Evolutionary conservation across 2,113 vertebrate species (phyloP), one percentile per base, ranked within the genome.

Genomic region (Hemicordylus capensis): DNA sequence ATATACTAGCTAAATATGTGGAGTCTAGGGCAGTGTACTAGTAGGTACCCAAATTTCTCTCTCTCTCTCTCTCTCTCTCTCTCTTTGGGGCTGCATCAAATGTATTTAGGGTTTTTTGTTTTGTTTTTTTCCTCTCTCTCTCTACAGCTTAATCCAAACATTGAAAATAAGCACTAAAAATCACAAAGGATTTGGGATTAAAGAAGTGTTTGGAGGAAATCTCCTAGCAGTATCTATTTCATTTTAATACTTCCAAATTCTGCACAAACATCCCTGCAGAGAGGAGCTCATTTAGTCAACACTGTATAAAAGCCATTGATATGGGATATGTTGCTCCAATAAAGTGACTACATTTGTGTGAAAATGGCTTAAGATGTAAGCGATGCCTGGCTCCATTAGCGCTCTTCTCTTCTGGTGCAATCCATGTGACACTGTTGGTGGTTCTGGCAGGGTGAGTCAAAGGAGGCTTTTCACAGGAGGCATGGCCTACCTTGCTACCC

Each of bases 201-300:
- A 66, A 63, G 0, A 48, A n/a, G 19, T 0, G 34, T n/a, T 37
- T 22, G 19, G 26, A 9, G 1, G 1, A 0, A 0, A 59, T 82
- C 58, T 42, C 81, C n/a, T 46, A 74, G 42, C 77, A 5, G 46
- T 74, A 22, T 26, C 69, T 59, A 10, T 3, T 59, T 87, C 77
- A 48, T 78, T 83, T 39, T 2, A 76, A 1, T 44, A 58, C 19
- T 31, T 78, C 76, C 54, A 51, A 84, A 66, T 66, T 44, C 28
- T 46, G n/a, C 17, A 44, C 4, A 89, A 81, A 14, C 4, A 84
- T 31, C 70, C 14, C 28, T 54, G 51, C 1, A 61, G 54, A 91
- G 4, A 76, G 26, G 42, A 58, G 12, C 0, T 4, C 2, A 70
- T n/a, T 63, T 88, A 78, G 31, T 7, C 42, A 83, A 26, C 46